Conservation (phyloP, 1,140 invertebrate species). For the Drosophila setifemur region DNA sequence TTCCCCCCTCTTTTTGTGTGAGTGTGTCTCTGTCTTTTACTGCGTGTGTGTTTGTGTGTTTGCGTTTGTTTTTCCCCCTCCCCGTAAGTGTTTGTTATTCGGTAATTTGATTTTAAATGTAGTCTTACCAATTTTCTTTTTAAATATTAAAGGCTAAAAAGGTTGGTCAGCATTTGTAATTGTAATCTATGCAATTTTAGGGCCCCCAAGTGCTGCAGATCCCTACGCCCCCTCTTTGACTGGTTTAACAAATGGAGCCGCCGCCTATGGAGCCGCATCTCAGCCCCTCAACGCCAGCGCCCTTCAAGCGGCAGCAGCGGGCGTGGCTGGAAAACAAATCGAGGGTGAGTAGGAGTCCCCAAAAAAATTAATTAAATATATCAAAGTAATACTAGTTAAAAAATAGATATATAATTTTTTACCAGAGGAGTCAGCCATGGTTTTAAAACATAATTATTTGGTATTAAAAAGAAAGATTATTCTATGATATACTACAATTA, state of each 20-base stretch:
- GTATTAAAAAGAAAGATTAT: too few species aligned
- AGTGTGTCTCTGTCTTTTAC: background rate
- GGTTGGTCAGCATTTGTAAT: too few species aligned
- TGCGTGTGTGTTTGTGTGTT: background rate
- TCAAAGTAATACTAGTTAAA: too few species aligned
- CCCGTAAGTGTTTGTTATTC: conserved; percentile 3
- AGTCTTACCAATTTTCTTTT: background rate
- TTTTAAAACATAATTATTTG: too few species aligned
- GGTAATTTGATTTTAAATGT: conserved; percentile 4
- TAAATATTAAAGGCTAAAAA: too few species aligned
- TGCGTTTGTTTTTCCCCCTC: background rate
- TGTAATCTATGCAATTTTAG: conserved; percentile 44
- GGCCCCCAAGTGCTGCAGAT: conserved; percentile 64
- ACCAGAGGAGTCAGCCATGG: too few species aligned
- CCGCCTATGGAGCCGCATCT: conserved; percentile 52
- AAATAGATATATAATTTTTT: too few species aligned
- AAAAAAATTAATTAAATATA: background rate
- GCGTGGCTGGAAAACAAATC: conserved; percentile 80
- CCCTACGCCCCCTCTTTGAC: conserved; percentile 64
- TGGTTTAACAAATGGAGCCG: conserved; percentile 68
- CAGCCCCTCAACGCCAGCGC: conserved; percentile 62
- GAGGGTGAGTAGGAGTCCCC: conserved; percentile 60
- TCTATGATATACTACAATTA: too few species aligned
- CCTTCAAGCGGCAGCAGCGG: conserved; percentile 70
- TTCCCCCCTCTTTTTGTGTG: conserved; percentile 12